These are phyloP conservation scores for Hylaeus volcanicus DNA, from an alignment of 1,140 invertebrate species.

Conservation along the genomic window DNA sequence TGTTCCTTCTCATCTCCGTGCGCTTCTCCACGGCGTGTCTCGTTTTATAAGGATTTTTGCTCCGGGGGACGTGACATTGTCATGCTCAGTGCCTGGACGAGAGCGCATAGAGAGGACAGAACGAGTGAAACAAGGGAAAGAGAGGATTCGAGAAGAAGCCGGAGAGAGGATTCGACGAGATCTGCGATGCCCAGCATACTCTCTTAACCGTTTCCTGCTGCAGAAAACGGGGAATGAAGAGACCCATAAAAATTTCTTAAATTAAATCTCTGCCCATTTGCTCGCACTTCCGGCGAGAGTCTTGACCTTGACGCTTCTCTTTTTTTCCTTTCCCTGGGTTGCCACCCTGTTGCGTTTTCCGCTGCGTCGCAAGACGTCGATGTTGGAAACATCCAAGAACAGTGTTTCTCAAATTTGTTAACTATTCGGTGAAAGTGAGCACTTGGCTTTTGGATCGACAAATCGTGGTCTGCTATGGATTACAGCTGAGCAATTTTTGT, in stretches of 20 bases:
- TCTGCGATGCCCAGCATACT: conserved; percentile 61
- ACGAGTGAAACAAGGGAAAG: not conserved
- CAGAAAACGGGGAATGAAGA: conserved; percentile 12
- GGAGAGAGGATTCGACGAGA: conserved; percentile 49
- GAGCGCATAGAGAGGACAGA: conserved; percentile 45
- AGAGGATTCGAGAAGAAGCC: not conserved
- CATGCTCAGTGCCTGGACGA: conserved; percentile 64
- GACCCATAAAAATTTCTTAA: conserved; percentile 71
- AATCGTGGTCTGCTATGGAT: too few relatives aligned
- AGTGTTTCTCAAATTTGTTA: too few relatives aligned
- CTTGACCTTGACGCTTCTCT: conserved; percentile 37
- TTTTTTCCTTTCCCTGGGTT: not conserved
- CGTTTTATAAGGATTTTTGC: conserved; percentile 77
- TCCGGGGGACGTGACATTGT: conserved; percentile 77
- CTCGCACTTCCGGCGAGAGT: conserved; percentile 58
- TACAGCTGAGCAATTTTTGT: too few relatives aligned
- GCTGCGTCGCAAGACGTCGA: not conserved
- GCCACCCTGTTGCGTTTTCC: not conserved
- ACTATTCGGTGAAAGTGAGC: too few relatives aligned
- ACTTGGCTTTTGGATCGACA: too few relatives aligned
- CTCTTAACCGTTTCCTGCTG: conserved; percentile 66
- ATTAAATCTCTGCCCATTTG: conserved; percentile 76
- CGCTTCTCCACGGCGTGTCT: conserved; percentile 74
- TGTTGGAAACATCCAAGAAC: not conserved
- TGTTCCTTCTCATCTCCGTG: conserved; percentile 68